These are phyloP conservation scores for Brachyhypopomus occidentalis DNA, from an alignment of 2,113 vertebrate genomes.

Conservation along the genomic window DNA sequence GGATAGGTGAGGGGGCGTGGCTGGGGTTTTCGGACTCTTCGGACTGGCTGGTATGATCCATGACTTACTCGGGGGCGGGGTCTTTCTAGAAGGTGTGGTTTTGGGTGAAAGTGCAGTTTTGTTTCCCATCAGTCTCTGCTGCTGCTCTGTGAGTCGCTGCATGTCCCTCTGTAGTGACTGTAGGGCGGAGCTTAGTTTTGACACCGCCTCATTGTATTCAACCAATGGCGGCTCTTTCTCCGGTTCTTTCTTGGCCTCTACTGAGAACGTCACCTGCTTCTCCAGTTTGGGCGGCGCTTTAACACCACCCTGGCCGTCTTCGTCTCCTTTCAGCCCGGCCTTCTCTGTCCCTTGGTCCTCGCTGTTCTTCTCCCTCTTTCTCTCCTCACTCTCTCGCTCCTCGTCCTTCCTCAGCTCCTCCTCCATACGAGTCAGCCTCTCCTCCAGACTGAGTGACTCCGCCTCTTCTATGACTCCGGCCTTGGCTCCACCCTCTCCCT, in stretches of 20 bases:
- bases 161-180: slow-evolving; percentile 86
- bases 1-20: slow-evolving; percentile 62
- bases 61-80: slow-evolving; percentile 64
- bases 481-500: slow-evolving; percentile 60
- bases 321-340: no score
- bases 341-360: slow-evolving; percentile 40
- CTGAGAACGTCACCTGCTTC: slow-evolving; percentile 84
- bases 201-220: slow-evolving; percentile 86
- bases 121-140: slow-evolving; percentile 81
- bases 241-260: slow-evolving; percentile 72
- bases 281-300: slow-evolving; percentile 70
- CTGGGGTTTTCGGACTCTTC: slow-evolving; percentile 55
- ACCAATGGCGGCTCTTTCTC: slow-evolving; percentile 66
- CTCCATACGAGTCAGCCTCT: slow-evolving; percentile 76
- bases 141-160: slow-evolving; percentile 89
- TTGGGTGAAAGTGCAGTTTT: slow-evolving; percentile 66
- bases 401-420: slow-evolving; percentile 68
- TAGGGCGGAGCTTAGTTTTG: slow-evolving; percentile 83
- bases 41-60: slow-evolving; percentile 73
- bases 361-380: slow-evolving; percentile 46
- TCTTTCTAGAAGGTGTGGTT: slow-evolving; percentile 61
- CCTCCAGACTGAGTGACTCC: slow-evolving; percentile 69
- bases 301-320: slow-evolving; percentile 9
- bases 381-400: slow-evolving; percentile 59
- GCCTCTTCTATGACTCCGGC: slow-evolving; percentile 54